phyloP scores from a whole-genome alignment of 2,113 vertebrate species.

The Nycticryphes semicollaris region DNA sequence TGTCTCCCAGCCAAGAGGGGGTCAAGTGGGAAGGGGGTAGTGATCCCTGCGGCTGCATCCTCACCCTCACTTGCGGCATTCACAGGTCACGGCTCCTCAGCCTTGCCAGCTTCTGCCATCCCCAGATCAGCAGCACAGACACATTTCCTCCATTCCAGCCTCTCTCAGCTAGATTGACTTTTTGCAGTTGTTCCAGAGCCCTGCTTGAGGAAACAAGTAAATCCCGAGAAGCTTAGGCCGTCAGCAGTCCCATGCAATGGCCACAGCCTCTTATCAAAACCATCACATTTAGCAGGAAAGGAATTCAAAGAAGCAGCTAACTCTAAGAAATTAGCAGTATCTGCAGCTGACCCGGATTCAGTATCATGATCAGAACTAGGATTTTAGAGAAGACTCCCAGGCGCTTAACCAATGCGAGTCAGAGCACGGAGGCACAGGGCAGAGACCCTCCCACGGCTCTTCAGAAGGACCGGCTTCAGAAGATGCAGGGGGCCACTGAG shows the following conservation, averaged over 20 bases:
- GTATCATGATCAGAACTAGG: neutral
- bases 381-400: neutral
- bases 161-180: neutral
- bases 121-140: neutral
- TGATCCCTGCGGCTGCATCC: fast-evolving
- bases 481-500: neutral
- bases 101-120: neutral
- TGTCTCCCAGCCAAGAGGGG: neutral
- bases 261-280: neutral
- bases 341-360: neutral
- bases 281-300: neutral
- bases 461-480: neutral
- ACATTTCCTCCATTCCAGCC: neutral
- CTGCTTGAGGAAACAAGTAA: neutral
- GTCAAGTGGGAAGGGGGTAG: neutral
- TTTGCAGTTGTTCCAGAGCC: neutral
- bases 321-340: neutral
- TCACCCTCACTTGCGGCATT: fast-evolving
- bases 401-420: fast-evolving
- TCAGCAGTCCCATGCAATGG: neutral
- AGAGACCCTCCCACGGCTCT: neutral
- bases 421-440: neutral
- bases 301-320: neutral
- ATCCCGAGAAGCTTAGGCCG: neutral
- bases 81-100: neutral